phyloP scores from a whole-genome alignment of 1,140 invertebrate genomes.

The Frieseomelitta varia region DNA sequence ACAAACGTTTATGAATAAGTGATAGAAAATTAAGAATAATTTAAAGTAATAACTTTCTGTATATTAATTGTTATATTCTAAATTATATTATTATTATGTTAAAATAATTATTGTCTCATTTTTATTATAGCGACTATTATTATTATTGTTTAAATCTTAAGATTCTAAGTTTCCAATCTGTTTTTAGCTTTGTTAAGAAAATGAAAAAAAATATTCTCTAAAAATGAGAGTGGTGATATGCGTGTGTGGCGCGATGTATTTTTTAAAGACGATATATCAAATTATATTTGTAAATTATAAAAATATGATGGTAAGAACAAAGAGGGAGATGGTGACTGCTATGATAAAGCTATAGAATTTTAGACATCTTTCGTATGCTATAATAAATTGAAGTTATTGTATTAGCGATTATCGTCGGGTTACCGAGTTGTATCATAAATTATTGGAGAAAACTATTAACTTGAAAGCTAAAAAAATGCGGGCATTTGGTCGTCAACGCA shows the following conservation, averaged over 20 bases:
- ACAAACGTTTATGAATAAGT: slow-evolving; percentile 57
- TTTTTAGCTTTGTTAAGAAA: slow-evolving; percentile 73
- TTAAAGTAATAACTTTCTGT: slow-evolving; percentile 57
- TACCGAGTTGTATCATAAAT: slow-evolving; percentile 63
- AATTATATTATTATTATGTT: slow-evolving; percentile 65
- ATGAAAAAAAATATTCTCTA: slow-evolving; percentile 57
- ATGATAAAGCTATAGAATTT: slow-evolving; percentile 29
- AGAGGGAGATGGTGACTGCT: slow-evolving; percentile 14
- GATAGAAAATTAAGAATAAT: slow-evolving; percentile 50
- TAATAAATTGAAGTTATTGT: slow-evolving; percentile 46
- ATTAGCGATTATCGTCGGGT: slow-evolving; percentile 36
- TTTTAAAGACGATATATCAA: slow-evolving; percentile 75
- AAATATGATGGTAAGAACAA: slow-evolving; percentile 66
- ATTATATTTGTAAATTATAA: slow-evolving; percentile 81
- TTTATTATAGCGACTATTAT: slow-evolving; percentile 36
- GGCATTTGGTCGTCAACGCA: slow-evolving; percentile 67
- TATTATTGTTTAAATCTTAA: slow-evolving; percentile 68
- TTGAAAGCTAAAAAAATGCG: slow-evolving; percentile 64
- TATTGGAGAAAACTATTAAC: slow-evolving; percentile 53
- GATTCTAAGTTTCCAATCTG: slow-evolving; percentile 74
- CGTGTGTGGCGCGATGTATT: slow-evolving; percentile 75
- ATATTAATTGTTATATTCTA: slow-evolving; percentile 66
- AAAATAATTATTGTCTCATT: slow-evolving; percentile 59
- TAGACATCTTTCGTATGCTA: slow-evolving; percentile 59
- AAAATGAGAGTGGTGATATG: slow-evolving; percentile 60